These are phyloP conservation scores for Cheilosia soror DNA, from an alignment of 2,888 invertebrate species.

Conservation along the genomic window DNA sequence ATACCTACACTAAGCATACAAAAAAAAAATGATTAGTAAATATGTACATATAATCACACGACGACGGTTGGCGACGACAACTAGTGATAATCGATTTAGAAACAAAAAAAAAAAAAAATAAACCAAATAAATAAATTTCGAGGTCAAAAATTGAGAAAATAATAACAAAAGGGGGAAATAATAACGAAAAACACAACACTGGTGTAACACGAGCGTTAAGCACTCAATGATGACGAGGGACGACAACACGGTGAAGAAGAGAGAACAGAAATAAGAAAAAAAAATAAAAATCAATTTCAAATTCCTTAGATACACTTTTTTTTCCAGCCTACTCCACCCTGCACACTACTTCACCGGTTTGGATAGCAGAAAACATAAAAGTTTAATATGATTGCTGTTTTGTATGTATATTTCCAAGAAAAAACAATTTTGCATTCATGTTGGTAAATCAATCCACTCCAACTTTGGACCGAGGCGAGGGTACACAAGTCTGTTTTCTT, in stretches of 20 bases:
- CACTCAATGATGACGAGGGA: conserved; percentile 33
- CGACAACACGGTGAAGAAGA: conserved; percentile 21
- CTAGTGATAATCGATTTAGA: conserved; percentile 56
- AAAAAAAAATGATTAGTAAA: conserved; percentile 7
- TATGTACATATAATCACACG: conserved; percentile 33
- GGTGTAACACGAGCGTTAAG: conserved; percentile 56
- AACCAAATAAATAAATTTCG: conserved; percentile 58
- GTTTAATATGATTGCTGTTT: conserved; percentile 70
- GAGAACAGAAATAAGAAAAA: conserved; percentile 51
- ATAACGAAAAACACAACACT: conserved; percentile 56
- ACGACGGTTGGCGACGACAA: conserved; percentile 39
- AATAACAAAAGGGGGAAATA: conserved; percentile 44
- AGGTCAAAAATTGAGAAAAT: conserved; percentile 66
- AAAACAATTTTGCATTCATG: conserved; percentile 56
- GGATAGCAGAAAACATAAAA: conserved; percentile 65
- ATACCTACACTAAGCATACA: background rate
- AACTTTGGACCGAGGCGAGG: conserved; percentile 43
- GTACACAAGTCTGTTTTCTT: conserved; percentile 33
- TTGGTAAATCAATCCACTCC: conserved; percentile 56
- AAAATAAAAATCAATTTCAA: conserved; percentile 71
- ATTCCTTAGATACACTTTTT: conserved; percentile 75
- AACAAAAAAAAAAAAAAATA: conserved; percentile 38
- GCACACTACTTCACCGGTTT: conserved; percentile 46
- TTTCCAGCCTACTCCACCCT: conserved; percentile 27
- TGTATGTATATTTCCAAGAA: conserved; percentile 50